Base-by-base conservation (phyloP, 2,797 vertebrate species). In the Hoplostethus mediterraneus region DNA sequence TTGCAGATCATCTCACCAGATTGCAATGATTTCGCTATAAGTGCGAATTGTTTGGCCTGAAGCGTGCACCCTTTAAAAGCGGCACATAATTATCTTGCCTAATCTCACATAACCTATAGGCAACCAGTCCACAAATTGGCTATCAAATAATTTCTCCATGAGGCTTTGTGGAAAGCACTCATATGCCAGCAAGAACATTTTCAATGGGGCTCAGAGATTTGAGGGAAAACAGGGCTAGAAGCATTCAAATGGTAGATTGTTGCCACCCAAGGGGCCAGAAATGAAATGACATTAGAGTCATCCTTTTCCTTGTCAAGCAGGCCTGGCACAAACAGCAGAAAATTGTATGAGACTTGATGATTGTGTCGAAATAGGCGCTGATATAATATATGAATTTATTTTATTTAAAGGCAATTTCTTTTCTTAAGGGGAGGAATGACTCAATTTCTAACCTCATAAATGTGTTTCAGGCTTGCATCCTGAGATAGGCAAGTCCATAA, bases 11-110 rank as follows among this genome's bases (percentile, higher is more conserved):
- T 73, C 57, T 57, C 33, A 42, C 48, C 17, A 75, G 59, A 79
- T 54, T 71, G 62, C 51, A 33, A 28, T 36, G 59, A 65, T 63
- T 63, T 51, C 65, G 57, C 38, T 25, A 28, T 28, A 40, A 45
- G 25, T 30, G 36, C 42, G 45, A 49, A 28, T 67, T 48, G 68
- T 45, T 42, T 73, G 49, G 67, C 48, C 61, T 54, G 8, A 61
- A 44, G 64, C 77, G 64, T 33, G 63, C 67, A 42, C 65, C 70
- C 70, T 73, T 51, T 67, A 45, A 71, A 70, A 69, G 66, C 36
- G 42, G 7, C 36, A 51, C 65, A 71, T 42, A 55, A 44, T 58
- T 73, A 42, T 55, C 60, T 60, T n/a, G 12, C 17, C 65, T 59
- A 59, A 45, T 71, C 67, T 60, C 5, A 25, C 36, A 64, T 53